Evolutionary conservation across 2,113 vertebrate species (phyloP).

Genomic region (Hirundichthys speculiger): DNA sequence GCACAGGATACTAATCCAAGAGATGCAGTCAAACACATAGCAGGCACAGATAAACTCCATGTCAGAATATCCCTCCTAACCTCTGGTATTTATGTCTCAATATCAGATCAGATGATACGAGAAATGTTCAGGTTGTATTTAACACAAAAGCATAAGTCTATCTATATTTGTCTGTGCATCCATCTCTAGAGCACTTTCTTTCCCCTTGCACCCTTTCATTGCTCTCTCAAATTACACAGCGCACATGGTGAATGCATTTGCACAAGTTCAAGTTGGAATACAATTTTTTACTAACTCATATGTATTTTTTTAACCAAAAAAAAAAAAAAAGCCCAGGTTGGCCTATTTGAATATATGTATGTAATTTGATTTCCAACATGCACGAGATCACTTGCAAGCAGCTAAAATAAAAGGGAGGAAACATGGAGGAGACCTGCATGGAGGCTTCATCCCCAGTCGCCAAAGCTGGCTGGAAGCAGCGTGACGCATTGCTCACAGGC

Average conservation of each 20-base stretch:
- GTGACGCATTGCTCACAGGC: constrained; percentile 77
- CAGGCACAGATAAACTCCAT: constrained; percentile 50
- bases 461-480: constrained; percentile 76
- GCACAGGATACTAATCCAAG: constrained; percentile 48
- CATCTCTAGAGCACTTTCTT: constrained; percentile 2
- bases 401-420: constrained; percentile 68
- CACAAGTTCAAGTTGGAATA: constrained; percentile 37
- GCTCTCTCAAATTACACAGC: constrained; percentile 7
- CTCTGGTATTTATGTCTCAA: constrained; percentile 25
- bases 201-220: background rate
- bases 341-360: constrained; percentile 47
- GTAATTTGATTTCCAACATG: constrained; percentile 70
- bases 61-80: constrained; percentile 45
- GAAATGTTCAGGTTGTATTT: constrained; percentile 39
- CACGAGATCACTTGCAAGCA: constrained; percentile 75
- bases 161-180: constrained; percentile 10
- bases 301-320: constrained; percentile 9
- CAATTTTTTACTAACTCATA: constrained; percentile 29
- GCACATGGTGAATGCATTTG: constrained; percentile 40
- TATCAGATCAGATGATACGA: constrained; percentile 43
- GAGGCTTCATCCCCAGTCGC: constrained; percentile 66
- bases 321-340: constrained; percentile 48
- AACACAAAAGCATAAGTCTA: constrained; percentile 34
- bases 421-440: constrained; percentile 67
- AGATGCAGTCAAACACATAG: constrained; percentile 11